These are phyloP conservation scores for Aphis craccivora DNA, from an alignment of 1,140 invertebrate species.

Conservation along the genomic window DNA sequence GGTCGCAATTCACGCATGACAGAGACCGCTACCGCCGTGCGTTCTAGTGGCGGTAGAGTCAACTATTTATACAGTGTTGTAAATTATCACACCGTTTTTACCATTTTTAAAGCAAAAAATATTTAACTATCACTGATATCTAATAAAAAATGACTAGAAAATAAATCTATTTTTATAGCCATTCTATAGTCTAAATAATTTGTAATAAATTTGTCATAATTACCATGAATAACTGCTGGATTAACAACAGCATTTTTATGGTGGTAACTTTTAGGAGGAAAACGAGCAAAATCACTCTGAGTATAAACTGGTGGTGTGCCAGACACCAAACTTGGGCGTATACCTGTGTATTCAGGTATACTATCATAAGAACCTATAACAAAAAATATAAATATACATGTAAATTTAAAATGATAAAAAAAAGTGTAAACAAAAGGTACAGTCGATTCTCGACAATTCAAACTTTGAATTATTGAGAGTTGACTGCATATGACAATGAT, in stretches of 20 bases:
- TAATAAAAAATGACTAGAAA: not conserved
- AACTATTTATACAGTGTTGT: too few species aligned
- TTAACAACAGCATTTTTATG: not conserved
- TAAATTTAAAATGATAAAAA: too few species aligned
- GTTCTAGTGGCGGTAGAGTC: too few species aligned
- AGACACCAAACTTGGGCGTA: not conserved
- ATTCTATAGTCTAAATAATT: not conserved
- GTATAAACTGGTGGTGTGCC: constrained; percentile 1
- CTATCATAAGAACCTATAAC: constrained; percentile 22
- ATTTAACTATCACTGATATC: too few species aligned
- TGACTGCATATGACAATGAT: not conserved
- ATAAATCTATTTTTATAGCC: not conserved
- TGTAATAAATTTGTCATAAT: constrained; percentile 10
- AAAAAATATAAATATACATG: not conserved
- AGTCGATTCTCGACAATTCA: too few species aligned
- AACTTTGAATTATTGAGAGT: too few species aligned
- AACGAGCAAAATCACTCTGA: constrained; percentile 45
- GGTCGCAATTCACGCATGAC: too few species aligned
- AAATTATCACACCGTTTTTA: too few species aligned
- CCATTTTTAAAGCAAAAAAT: too few species aligned
- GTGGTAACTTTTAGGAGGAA: constrained; percentile 34
- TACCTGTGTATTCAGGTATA: not conserved
- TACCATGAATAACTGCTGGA: constrained; percentile 47
- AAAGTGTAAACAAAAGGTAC: too few species aligned
- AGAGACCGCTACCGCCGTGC: too few species aligned